Base-by-base conservation (phyloP, 2,888 invertebrate genomes). In the Chrysodeixis includens region DNA sequence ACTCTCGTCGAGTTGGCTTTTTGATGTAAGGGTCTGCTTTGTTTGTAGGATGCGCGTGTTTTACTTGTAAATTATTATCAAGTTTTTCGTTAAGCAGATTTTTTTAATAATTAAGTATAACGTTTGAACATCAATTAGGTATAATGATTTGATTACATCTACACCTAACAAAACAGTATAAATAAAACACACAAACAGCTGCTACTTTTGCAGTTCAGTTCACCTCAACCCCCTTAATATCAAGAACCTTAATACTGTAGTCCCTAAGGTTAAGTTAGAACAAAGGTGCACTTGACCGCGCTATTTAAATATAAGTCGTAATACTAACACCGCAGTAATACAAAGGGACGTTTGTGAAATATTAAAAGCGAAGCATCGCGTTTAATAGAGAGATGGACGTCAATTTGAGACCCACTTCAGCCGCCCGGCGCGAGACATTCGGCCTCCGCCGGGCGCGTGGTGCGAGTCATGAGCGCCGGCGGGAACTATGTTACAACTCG, bases 371-470 rank as follows among this genome's bases (percentile, higher is more conserved):
- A 81, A 81, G 78, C 85, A 78, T 86, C 86, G 83, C 85, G 84
- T 81, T 82, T 88, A 87, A 88, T 87, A 87, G 81, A 84, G 86
- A 83, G 83, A 85, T 83, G 85, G 87, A 83, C 88, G 88, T 89
- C 90, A 88, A 88, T 89, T 87, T 86, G 83, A 81, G 86, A 88
- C 85, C 87, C 88, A 86, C 86, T 88, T 88, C 86, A 86, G 79
- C 73, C 76, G 69, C 66, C 76, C 76, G 58, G 22, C 62, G 79
- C 78, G 81, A 83, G 83, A 82, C 79, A 79, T 79, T 81, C 74
- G 68, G 67, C 66, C 79, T 75, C 69, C 75, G 69, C 75, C 66
- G 72, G 22, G 35, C 26, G 59, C 16, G 55, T 52, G 76, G 72
- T 0, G 16, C 46, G 32, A 72, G 62, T 1, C n/a, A 72, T n/a